Evolutionary conservation across 2,797 vertebrate genomes (phyloP).

Genomic region (Poecilia wingei): DNA sequence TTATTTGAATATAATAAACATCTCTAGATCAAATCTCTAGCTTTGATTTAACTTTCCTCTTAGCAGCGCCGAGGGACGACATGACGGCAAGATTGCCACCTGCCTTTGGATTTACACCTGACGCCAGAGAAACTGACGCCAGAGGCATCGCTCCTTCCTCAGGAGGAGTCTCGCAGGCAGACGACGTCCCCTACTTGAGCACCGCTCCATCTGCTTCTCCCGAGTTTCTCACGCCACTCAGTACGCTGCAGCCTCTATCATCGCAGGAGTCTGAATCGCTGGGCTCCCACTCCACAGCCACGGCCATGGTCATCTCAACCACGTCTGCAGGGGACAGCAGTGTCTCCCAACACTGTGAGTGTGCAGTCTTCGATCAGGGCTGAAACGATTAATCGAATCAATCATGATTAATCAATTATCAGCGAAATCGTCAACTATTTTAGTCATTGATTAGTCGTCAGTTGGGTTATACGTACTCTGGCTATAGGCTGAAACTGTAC

Average conservation of each 20-base stretch:
- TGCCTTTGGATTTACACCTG: constrained; percentile 23
- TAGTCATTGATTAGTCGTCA: too few relatives aligned
- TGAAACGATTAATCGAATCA: too few relatives aligned
- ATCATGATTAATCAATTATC: too few relatives aligned
- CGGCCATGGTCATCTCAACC: constrained; percentile 68
- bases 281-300: constrained; percentile 65
- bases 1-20: neutral
- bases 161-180: constrained; percentile 66
- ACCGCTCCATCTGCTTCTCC: constrained; percentile 53
- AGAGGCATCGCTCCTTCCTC: constrained; percentile 42
- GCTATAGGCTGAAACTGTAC: too few relatives aligned
- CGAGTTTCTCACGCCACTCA: constrained; percentile 47
- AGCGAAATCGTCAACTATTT: too few relatives aligned
- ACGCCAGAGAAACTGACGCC: constrained; percentile 26
- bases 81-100: constrained; percentile 27
- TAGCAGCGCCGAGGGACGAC: constrained; percentile 57
- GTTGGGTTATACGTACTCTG: too few relatives aligned
- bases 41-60: neutral
- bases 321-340: constrained; percentile 88
- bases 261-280: constrained; percentile 63
- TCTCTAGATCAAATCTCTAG: neutral
- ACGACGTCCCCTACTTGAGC: constrained; percentile 60
- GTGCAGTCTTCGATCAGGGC: neutral
- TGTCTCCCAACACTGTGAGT: constrained; percentile 93
- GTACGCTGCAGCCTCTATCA: constrained; percentile 52